Evolutionary conservation across 2,113 vertebrate species (phyloP), one percentile per base, ranked within the genome.

Genomic region (Danionella cerebrum): DNA sequence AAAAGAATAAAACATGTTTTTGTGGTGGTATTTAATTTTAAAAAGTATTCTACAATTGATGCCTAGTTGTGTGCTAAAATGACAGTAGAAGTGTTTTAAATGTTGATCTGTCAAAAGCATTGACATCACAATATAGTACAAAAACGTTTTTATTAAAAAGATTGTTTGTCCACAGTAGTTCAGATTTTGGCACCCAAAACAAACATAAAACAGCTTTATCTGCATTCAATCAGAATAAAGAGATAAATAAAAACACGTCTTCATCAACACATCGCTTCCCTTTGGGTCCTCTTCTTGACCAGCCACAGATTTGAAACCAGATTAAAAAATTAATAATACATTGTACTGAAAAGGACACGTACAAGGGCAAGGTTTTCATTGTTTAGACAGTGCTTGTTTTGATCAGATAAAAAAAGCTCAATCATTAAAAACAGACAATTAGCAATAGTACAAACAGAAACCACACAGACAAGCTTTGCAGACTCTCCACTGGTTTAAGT

Each of bases 151-250:
- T 75, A 75, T 90, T 89, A 87, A 85, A 85, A 88, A 89, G 87
- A 75, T 48, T 82, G 90, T 90, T 78, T 90, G 89, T 94, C 94
- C 93, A 97, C 94, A 96, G 95, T 97, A 98, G 94, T 97, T 95
- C 91, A 84, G 80, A 93, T 89, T 95, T 94, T 92, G 90, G 91
- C 93, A 94, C 83, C 83, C 94, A 93, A 91, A 94, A 94, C 91
- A 92, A 86, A 85, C 80, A 76, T 33, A 87, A 84, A 82, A 86
- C 88, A 85, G n/a, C n/a, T n/a, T 85, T 84, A 82, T 71, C 71
- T 82, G 83, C 84, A 89, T 80, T 83, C 64, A 50, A 84, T 81
- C 76, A 85, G 85, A 88, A 87, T 82, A 84, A 82, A 82, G 80
- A 84, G 85, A 88, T 87, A 88, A 87, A 89, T 87, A 84, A 86